Conservation (phyloP, 1,140 invertebrate species). For the Leucophenga varia region DNA sequence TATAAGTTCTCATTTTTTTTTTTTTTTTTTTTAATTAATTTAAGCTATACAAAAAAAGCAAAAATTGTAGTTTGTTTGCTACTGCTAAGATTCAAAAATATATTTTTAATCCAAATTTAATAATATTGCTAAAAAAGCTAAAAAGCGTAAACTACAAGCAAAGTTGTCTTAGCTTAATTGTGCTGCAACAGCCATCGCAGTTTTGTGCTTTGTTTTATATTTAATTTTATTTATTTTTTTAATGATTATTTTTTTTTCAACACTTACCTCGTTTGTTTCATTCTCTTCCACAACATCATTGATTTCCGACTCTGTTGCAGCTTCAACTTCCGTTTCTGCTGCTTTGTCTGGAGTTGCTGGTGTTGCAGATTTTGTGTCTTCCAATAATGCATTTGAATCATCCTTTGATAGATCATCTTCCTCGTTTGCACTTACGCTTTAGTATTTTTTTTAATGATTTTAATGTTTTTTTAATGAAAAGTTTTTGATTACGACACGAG, state of each 20-base stretch:
- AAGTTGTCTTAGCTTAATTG: neutral
- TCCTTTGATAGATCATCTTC: slow-evolving; percentile 41
- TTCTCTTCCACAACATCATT: neutral
- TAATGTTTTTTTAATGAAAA: neutral
- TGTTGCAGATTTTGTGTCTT: slow-evolving; percentile 34
- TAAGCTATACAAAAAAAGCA: slow-evolving; percentile 3
- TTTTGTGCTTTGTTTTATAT: neutral
- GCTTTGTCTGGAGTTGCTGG: slow-evolving; percentile 22
- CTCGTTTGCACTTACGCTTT: slow-evolving; percentile 41
- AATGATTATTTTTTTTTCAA: neutral
- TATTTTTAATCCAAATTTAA: no score
- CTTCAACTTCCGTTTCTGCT: slow-evolving; percentile 12
- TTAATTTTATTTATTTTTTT: neutral
- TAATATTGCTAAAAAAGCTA: neutral
- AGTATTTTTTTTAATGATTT: neutral
- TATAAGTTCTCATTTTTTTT: no score
- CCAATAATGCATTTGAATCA: slow-evolving; percentile 8
- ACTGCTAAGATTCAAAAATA: no score
- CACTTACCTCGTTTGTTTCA: slow-evolving; percentile 28
- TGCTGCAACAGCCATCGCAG: neutral
- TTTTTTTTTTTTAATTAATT: neutral
- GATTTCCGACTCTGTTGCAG: no score
- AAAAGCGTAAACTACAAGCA: neutral
- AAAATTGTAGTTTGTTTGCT: slow-evolving; percentile 1
- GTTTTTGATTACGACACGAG: no score